Evolutionary conservation across 1,140 invertebrate species (phyloP).

Genomic region (Thaumatotibia leucotreta): DNA sequence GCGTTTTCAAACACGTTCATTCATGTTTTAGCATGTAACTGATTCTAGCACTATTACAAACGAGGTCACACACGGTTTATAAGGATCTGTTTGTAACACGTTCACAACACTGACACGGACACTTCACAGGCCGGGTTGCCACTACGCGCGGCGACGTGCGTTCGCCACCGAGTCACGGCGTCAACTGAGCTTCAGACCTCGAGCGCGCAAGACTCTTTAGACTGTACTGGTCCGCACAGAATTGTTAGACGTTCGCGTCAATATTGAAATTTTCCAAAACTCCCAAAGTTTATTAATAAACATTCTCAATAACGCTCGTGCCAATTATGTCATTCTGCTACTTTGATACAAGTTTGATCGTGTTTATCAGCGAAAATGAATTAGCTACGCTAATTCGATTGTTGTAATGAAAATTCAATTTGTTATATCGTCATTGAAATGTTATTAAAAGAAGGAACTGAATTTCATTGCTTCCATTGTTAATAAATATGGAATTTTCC

Average conservation of each 20-base stretch:
- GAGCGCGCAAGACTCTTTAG: constrained; percentile 58
- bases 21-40: constrained; percentile 7
- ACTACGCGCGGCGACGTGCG: neutral
- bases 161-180: constrained; percentile 30
- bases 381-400: neutral
- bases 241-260: constrained; percentile 42
- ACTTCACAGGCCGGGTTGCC: constrained; percentile 42
- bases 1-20: neutral
- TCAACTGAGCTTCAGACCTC: constrained; percentile 37
- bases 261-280: constrained; percentile 28
- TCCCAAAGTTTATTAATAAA: constrained; percentile 3
- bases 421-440: neutral
- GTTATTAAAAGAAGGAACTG: neutral
- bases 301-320: constrained; percentile 1
- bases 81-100: constrained; percentile 33
- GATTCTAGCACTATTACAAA: constrained; percentile 2
- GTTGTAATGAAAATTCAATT: neutral
- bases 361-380: neutral
- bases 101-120: constrained; percentile 52
- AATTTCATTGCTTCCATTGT: constrained; percentile 16
- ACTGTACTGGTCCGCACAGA: constrained; percentile 40
- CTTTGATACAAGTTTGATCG: neutral
- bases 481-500: neutral
- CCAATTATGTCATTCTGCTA: neutral
- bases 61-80: constrained; percentile 18